These are phyloP conservation scores for Rhabdophis nuchalis DNA, from an alignment of 2,797 vertebrate species.

Conservation along the genomic window DNA sequence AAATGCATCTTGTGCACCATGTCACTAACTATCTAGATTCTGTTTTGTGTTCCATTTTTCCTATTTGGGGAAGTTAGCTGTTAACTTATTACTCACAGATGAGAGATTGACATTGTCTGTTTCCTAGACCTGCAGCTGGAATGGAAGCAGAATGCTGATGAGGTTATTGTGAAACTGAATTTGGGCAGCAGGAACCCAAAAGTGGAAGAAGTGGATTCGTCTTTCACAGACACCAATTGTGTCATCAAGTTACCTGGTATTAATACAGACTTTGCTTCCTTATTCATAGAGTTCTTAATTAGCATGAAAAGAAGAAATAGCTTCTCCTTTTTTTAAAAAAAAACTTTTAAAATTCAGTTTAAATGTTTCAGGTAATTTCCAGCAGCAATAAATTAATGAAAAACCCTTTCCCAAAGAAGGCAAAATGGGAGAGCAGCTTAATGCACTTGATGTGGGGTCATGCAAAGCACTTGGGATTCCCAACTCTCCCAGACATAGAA, in stretches of 20 bases:
- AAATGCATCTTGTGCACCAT: background rate
- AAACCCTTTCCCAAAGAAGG: background rate
- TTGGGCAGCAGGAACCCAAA: conserved; percentile 78
- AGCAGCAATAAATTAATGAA: background rate
- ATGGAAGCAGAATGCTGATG: conserved; percentile 93
- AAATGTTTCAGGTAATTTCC: no score
- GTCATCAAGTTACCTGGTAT: conserved; percentile 81
- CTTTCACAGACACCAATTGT: conserved; percentile 88
- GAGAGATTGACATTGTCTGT: background rate
- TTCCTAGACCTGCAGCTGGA: conserved; percentile 86
- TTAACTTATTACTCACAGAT: background rate
- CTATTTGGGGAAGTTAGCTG: background rate
- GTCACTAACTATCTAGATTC: background rate
- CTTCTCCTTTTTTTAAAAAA: background rate
- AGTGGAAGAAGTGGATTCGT: conserved; percentile 79
- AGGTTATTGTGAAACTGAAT: conserved; percentile 87
- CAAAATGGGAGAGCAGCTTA: background rate
- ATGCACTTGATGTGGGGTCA: background rate
- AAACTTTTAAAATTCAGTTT: background rate
- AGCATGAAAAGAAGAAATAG: background rate
- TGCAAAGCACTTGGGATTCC: background rate
- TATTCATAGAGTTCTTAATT: background rate
- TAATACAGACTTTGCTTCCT: background rate
- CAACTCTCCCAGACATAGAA: background rate
- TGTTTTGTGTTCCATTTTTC: background rate